These are phyloP conservation scores for Drosophila ambigua DNA, from an alignment of 1,140 invertebrate genomes.

Conservation along the genomic window DNA sequence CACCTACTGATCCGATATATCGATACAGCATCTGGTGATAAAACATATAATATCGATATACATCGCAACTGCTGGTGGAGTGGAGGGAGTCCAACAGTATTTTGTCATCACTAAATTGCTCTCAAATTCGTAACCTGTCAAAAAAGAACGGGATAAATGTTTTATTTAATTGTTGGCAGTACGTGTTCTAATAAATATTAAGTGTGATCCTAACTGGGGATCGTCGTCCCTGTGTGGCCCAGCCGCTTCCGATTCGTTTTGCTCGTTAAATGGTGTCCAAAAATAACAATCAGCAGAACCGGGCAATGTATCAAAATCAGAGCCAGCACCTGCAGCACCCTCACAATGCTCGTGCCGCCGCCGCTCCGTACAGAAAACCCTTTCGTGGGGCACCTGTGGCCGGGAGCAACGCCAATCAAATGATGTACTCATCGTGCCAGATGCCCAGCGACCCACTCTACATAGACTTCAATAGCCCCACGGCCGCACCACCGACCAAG, in stretches of 20 bases:
- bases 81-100: no score
- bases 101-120: no score
- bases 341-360: conserved; percentile 51
- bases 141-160: no score
- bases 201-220: no score
- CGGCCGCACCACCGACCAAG: conserved; percentile 25
- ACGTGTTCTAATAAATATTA: no score
- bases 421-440: conserved; percentile 70
- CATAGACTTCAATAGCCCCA: conserved; percentile 77
- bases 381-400: conserved; percentile 42
- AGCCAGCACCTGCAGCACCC: conserved; percentile 21
- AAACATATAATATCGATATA: no score
- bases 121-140: no score
- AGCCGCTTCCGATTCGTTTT: not conserved
- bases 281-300: conserved; percentile 52
- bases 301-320: conserved; percentile 43
- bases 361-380: conserved; percentile 66
- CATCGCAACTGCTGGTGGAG: no score
- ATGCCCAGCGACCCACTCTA: conserved; percentile 83
- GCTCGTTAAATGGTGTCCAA: conserved; percentile 53
- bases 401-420: conserved; percentile 23
- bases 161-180: no score
- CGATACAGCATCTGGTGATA: no score
- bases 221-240: no score
- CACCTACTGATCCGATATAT: no score